Base-by-base conservation (phyloP, 2,113 vertebrate genomes). In the Alosa alosa region DNA sequence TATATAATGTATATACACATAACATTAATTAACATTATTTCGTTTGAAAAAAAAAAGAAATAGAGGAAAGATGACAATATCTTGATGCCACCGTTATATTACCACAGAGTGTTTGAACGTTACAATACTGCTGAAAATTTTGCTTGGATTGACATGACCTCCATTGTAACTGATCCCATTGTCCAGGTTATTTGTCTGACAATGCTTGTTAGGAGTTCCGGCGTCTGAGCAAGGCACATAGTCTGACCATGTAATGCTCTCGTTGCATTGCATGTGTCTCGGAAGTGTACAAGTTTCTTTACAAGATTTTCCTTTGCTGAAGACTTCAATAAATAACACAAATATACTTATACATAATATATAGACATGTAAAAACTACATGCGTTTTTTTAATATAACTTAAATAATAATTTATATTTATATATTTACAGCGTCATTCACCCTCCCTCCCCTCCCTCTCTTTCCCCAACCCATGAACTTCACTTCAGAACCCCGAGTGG, bases 341-440 rank as follows among this genome's bases (percentile, higher is more conserved):
- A 97, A 95, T 92, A 94, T 93, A 96, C 96, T 93, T 91, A 93
- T 94, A 94, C 90, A 81, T 93, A 91, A 93, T 96, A 97, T 97
- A 99, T 96, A 97, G 95, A 97, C 97, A 99, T 98, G 97, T 97
- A 97, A 96, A 96, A 96, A 96, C 97, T 97, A 98, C 97, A 99
- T 97, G 97, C 97, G 97, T 97, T 97, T 72, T 25, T 31, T 72
- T 98, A 94, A 94, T 97, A 99, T 99, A 99, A 99, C 96, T 99
- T 99, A 99, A 99, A 97, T 98, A 97, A 97, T 97, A 99, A 99
- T 96, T 99, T 99, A 99, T 99, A 97, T 96, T 93, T 95, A 94
- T 98, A 99, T 99, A 97, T 96, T 93, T 96, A 94, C 94, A 95
- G 86, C 88, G 81, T 52, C 86, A 83, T 8, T 8, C 22, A 25